Conservation (phyloP, 2,797 vertebrate species). For the Epinephelus coioides region DNA sequence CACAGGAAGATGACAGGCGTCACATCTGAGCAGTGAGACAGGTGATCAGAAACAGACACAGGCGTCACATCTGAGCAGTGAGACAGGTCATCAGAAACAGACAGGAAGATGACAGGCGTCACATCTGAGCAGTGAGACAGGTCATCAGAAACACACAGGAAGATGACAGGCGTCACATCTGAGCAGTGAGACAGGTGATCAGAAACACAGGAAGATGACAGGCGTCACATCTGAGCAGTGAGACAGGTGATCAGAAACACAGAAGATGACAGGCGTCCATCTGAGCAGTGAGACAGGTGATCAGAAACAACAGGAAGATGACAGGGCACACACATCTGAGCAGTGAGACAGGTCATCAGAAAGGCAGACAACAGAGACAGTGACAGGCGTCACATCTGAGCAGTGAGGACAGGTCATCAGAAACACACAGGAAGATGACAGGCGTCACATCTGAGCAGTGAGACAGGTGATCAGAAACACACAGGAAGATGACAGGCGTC, state of each 20-base stretch:
- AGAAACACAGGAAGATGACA: too few species aligned
- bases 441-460: slow-evolving; percentile 89
- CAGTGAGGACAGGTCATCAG: not conserved
- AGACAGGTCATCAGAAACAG: not conserved
- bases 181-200: too few species aligned
- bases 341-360: not conserved
- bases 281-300: not conserved
- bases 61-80: slow-evolving; percentile 89
- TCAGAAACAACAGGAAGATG: not conserved
- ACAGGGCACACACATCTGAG: slow-evolving; percentile 89
- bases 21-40: not conserved
- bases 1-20: not conserved
- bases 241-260: too few species aligned
- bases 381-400: slow-evolving; percentile 89
- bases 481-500: not conserved
- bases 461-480: not conserved
- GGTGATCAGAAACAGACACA: not conserved
- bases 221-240: too few species aligned
- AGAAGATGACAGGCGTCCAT: not conserved
- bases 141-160: too few species aligned
- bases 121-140: not conserved
- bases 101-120: not conserved
- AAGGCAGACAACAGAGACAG: too few species aligned
- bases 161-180: too few species aligned
- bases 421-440: not conserved